Evolutionary conservation across 1,140 invertebrate genomes (phyloP).

Genomic region (Calosoma granatense): DNA sequence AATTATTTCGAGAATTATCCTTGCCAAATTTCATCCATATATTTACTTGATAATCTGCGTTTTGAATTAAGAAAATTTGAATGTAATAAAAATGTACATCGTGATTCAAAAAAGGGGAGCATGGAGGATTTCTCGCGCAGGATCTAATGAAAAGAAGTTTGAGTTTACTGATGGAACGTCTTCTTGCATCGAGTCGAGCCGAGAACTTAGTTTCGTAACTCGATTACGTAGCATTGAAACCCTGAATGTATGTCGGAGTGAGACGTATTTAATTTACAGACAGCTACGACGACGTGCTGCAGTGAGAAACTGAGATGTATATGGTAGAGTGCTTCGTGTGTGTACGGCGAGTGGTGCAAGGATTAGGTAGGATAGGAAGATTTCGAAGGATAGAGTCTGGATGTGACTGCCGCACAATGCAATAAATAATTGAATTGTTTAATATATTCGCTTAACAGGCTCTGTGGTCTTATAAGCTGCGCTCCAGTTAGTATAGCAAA

Average conservation of each 20-base stretch:
- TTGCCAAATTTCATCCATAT: too few relatives aligned
- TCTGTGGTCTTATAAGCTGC: too few relatives aligned
- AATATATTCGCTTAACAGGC: too few relatives aligned
- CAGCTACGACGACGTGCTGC: neutral
- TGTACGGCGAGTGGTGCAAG: too few relatives aligned
- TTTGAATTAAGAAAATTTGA: too few relatives aligned
- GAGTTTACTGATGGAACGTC: constrained; percentile 4
- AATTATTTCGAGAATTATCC: too few relatives aligned
- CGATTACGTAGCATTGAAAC: constrained; percentile 11
- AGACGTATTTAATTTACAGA: constrained; percentile 6
- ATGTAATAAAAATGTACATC: too few relatives aligned
- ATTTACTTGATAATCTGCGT: too few relatives aligned
- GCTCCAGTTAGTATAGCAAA: too few relatives aligned
- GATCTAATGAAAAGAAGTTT: constrained; percentile 2
- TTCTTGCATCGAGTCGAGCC: neutral
- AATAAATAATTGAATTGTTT: neutral
- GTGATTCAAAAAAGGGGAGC: neutral
- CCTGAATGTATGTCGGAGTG: constrained; percentile 3
- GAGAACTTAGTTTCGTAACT: constrained; percentile 11
- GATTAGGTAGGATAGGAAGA: too few relatives aligned
- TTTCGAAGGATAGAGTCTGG: too few relatives aligned
- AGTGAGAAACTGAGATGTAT: neutral
- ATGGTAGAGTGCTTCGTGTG: too few relatives aligned
- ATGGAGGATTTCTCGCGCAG: neutral
- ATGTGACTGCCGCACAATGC: neutral